Conservation (phyloP, 1,140 invertebrate species). For the Phocides pigmalion region DNA sequence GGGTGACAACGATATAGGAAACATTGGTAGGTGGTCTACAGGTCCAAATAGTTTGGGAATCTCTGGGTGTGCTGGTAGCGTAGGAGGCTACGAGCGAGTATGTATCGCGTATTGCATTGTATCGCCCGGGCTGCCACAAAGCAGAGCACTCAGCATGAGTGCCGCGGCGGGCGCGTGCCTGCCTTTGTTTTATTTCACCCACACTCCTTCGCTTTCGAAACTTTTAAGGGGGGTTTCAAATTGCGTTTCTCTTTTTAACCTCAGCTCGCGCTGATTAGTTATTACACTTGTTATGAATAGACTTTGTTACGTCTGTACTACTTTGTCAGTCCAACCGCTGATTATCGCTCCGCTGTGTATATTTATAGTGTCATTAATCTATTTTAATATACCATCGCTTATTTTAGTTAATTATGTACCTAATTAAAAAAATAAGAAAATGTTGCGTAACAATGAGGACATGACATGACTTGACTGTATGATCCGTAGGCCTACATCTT, state of each 20-base stretch:
- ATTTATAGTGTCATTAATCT: neutral
- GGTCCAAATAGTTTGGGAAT: too few species aligned
- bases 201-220: constrained; percentile 76
- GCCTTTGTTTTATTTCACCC: constrained; percentile 81
- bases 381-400: neutral
- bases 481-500: constrained; percentile 63
- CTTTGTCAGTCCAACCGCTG: neutral
- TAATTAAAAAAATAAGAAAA: constrained; percentile 31
- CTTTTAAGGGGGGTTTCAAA: constrained; percentile 76
- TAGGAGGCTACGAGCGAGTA: constrained; percentile 31
- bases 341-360: neutral
- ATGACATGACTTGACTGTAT: constrained; percentile 34
- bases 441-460: constrained; percentile 17
- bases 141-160: constrained; percentile 81
- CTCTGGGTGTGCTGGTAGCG: constrained; percentile 3
- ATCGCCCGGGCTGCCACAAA: constrained; percentile 74
- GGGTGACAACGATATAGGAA: too few species aligned
- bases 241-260: constrained; percentile 71
- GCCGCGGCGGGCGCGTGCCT: constrained; percentile 68
- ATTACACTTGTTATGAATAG: constrained; percentile 5
- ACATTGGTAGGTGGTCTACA: too few species aligned
- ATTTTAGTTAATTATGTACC: constrained; percentile 15
- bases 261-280: constrained; percentile 65
- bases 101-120: constrained; percentile 68
- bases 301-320: neutral